Conservation (phyloP, 2,797 vertebrate species). For the Ptychadena robeensis region DNA sequence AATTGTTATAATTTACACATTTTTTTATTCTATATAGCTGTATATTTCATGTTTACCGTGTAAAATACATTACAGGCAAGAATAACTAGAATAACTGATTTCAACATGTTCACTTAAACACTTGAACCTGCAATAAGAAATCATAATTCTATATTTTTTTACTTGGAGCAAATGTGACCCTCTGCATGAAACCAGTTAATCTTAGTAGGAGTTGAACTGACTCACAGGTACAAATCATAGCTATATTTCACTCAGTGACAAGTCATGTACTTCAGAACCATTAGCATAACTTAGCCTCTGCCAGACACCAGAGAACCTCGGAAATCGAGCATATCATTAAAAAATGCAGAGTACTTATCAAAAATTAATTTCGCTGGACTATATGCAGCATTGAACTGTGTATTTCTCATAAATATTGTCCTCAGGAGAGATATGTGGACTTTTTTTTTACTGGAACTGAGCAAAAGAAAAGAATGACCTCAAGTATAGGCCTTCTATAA, state of each 20-base stretch:
- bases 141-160: background rate
- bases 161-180: conserved; percentile 1
- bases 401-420: conserved; percentile 7
- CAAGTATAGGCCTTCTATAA: background rate
- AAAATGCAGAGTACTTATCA: conserved; percentile 33
- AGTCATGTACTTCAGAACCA: conserved; percentile 40
- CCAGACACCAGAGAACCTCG: conserved; percentile 6
- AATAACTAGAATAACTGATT: background rate
- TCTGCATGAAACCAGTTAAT: conserved; percentile 22
- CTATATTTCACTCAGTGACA: conserved; percentile 24
- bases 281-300: conserved; percentile 20
- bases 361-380: conserved; percentile 36
- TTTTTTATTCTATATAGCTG: background rate
- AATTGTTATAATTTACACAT: background rate
- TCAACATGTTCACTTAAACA: background rate
- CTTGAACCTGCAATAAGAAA: conserved; percentile 11
- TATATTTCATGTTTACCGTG: background rate
- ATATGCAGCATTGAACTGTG: conserved; percentile 10
- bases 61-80: background rate
- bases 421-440: background rate
- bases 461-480: background rate
- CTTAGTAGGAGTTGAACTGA: conserved; percentile 20
- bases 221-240: conserved; percentile 35
- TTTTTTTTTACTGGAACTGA: background rate
- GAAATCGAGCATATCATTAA: conserved; percentile 30